Evolutionary conservation across 2,888 invertebrate species (phyloP).

Genomic region (Agrypnus murinus): DNA sequence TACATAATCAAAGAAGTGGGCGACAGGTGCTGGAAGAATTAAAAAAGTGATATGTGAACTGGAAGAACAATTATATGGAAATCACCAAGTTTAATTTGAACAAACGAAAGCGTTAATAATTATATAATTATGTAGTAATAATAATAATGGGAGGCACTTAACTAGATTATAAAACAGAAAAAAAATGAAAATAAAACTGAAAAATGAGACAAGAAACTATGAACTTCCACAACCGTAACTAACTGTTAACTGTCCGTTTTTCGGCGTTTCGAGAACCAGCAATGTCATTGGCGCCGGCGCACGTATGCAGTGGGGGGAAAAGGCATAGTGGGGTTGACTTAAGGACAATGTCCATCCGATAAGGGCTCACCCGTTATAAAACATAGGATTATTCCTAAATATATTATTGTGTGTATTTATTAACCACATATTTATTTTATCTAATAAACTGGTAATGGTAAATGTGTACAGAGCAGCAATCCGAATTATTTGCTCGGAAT

Average conservation of each 20-base stretch:
- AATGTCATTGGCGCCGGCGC: constrained; percentile 58
- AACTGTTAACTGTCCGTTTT: constrained; percentile 57
- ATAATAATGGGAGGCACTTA: constrained; percentile 32
- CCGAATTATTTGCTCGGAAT: constrained; percentile 16
- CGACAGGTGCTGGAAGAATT: constrained; percentile 22
- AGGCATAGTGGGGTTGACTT: constrained; percentile 52
- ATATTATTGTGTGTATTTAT: constrained; percentile 33
- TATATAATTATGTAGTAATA: constrained; percentile 45
- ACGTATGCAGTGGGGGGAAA: constrained; percentile 49
- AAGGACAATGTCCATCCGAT: constrained; percentile 56
- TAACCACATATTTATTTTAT: constrained; percentile 17
- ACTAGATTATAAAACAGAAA: constrained; percentile 16
- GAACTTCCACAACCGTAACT: constrained; percentile 49
- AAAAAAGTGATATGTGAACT: background rate
- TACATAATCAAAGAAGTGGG: constrained; percentile 38
- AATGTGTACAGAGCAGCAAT: constrained; percentile 13
- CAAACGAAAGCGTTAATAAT: constrained; percentile 35
- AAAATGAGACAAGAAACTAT: constrained; percentile 28
- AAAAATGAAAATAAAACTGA: constrained; percentile 31
- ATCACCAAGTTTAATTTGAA: constrained; percentile 34
- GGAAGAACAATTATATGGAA: constrained; percentile 17
- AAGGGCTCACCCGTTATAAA: constrained; percentile 45
- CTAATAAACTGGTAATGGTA: constrained; percentile 32
- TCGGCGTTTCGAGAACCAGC: constrained; percentile 53
- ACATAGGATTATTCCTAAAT: constrained; percentile 43